These are phyloP conservation scores for Trichomycterus rosablanca DNA, from an alignment of 2,113 vertebrate species.

Conservation along the genomic window DNA sequence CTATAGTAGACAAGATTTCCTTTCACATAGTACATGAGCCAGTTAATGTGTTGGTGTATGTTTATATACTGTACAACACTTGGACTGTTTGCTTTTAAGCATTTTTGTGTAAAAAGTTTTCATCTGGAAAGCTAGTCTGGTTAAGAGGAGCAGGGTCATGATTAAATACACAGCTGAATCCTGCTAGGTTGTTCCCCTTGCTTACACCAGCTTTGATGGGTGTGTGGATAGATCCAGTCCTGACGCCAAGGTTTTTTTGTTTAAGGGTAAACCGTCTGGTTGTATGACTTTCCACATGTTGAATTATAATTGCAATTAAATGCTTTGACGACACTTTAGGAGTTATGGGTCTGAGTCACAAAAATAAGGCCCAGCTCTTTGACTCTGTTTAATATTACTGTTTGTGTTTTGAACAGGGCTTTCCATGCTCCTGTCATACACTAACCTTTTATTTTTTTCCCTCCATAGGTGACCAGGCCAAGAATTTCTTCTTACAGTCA, in stretches of 20 bases:
- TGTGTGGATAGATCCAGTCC: background rate
- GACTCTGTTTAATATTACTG: too few relatives aligned
- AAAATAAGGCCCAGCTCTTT: too few relatives aligned
- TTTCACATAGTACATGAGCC: too few relatives aligned
- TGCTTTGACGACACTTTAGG: background rate
- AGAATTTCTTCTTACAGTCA: conserved; percentile 97
- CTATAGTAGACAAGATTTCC: too few relatives aligned
- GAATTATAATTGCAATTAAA: background rate
- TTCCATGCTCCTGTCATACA: background rate
- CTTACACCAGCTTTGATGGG: conserved; percentile 13
- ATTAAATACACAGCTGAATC: background rate
- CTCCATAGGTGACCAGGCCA: conserved; percentile 90
- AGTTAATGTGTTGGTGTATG: too few relatives aligned
- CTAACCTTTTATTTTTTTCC: conserved; percentile 22
- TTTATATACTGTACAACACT: too few relatives aligned
- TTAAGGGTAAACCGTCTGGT: background rate
- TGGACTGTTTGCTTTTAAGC: too few relatives aligned
- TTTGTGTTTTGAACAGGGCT: background rate
- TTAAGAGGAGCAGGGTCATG: background rate
- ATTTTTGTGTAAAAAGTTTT: too few relatives aligned
- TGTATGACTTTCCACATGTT: background rate
- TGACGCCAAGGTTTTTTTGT: background rate
- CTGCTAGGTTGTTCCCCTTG: background rate
- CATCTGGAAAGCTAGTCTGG: too few relatives aligned
- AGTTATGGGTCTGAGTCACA: too few relatives aligned